Percentiles rank a stretch among this genome's conserved stretches.
phyloP scores from a whole-genome alignment of 1,140 invertebrate species.

The Anthonomus grandis region DNA sequence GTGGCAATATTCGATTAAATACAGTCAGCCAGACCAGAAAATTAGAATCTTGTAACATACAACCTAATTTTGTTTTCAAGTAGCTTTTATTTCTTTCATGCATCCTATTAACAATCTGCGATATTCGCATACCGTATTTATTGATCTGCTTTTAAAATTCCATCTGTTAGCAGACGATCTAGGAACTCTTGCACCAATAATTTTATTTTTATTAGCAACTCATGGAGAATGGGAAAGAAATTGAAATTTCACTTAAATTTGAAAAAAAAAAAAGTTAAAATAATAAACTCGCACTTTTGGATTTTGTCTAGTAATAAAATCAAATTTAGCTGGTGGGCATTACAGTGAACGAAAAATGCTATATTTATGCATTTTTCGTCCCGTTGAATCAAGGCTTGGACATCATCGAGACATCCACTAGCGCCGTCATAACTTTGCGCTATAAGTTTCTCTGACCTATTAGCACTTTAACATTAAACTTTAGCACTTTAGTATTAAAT shows the following conservation, averaged over 20 bases:
- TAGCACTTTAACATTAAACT: slow-evolving; percentile 32
- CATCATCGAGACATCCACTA: slow-evolving; percentile 34
- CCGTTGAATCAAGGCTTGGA: slow-evolving; percentile 38
- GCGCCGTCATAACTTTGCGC: slow-evolving; percentile 45
- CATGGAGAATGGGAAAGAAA: slow-evolving; percentile 24
- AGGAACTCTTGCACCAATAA: slow-evolving; percentile 17
- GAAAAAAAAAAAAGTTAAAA: slow-evolving; percentile 39
- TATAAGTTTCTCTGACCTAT: slow-evolving; percentile 41
- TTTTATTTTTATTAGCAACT: slow-evolving; percentile 21
- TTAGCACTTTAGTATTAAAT: no score
- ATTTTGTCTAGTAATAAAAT: slow-evolving; percentile 39
- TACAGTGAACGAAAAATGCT: slow-evolving; percentile 45
- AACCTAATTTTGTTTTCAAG: slow-evolving; percentile 18
- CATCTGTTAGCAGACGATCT: slow-evolving; percentile 18
- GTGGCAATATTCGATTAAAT: slow-evolving; percentile 21
- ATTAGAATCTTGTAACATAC: slow-evolving; percentile 15
- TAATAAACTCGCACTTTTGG: slow-evolving; percentile 30
- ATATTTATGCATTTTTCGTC: slow-evolving; percentile 36
- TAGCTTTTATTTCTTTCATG: no score
- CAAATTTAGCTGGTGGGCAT: slow-evolving; percentile 44
- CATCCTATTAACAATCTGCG: slow-evolving; percentile 15
- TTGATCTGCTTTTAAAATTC: no score
- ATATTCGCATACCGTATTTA: slow-evolving; percentile 23
- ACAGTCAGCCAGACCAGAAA: slow-evolving; percentile 20
- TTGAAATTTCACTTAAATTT: slow-evolving; percentile 13